Conservation (phyloP, 2,888 invertebrate species). For the Oxyscelio sp. region DNA sequence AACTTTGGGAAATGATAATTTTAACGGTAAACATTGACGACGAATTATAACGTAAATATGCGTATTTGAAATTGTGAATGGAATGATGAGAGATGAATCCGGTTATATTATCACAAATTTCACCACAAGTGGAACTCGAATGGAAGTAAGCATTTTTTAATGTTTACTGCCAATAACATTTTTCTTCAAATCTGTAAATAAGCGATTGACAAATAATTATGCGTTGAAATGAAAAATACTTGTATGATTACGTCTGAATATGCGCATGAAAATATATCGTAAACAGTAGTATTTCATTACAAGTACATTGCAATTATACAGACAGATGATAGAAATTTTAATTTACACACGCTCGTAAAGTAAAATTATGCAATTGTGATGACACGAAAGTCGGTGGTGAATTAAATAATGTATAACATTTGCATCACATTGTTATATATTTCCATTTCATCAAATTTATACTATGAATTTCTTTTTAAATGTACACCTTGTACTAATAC, state of each 20-base stretch:
- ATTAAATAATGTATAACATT: not conserved
- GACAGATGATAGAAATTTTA: conserved; percentile 1
- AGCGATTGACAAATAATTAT: not conserved
- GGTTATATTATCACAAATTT: conserved; percentile 39
- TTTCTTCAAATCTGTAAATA: not conserved
- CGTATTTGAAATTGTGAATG: conserved; percentile 24
- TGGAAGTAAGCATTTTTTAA: conserved; percentile 3
- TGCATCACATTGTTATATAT: too few species aligned
- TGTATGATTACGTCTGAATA: not conserved
- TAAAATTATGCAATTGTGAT: conserved; percentile 6
- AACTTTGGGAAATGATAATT: conserved; percentile 31
- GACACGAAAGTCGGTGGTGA: not conserved
- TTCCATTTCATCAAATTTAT: too few species aligned
- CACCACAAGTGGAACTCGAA: conserved; percentile 39
- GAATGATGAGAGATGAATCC: conserved; percentile 35
- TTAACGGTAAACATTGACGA: conserved; percentile 55
- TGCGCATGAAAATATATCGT: not conserved
- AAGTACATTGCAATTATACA: not conserved
- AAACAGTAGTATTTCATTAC: not conserved
- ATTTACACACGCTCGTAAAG: conserved; percentile 5
- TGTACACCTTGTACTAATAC: too few species aligned
- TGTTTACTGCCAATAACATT: conserved; percentile 1
- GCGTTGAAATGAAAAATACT: not conserved
- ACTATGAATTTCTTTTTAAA: too few species aligned
- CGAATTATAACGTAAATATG: conserved; percentile 43